phyloP scores from a whole-genome alignment of 2,113 vertebrate species.

The Haemorhous mexicanus region DNA sequence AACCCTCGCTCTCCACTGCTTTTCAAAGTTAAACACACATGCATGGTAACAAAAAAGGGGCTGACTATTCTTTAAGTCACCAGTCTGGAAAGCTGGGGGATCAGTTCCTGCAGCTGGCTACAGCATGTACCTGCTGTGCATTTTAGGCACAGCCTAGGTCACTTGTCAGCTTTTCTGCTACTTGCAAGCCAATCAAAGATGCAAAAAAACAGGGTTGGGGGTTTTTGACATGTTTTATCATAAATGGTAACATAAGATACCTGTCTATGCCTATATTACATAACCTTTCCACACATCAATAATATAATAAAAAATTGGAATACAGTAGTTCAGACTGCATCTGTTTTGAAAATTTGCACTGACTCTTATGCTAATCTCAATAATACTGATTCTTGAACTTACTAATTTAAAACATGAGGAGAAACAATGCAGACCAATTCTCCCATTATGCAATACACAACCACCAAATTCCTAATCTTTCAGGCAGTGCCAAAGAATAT shows the following conservation, averaged over 20 bases:
- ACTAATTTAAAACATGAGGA: background rate
- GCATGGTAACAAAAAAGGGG: background rate
- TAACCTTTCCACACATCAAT: background rate
- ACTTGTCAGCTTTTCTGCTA: background rate
- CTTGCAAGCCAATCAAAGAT: background rate
- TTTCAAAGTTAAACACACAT: background rate
- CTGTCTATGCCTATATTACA: background rate
- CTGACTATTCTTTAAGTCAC: background rate
- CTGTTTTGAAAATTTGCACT: background rate
- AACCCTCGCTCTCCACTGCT: background rate
- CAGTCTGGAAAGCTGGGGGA: background rate
- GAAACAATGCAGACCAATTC: background rate
- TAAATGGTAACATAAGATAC: background rate
- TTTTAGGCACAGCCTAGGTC: background rate
- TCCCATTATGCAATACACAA: background rate
- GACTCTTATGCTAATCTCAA: background rate
- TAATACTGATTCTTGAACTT: background rate
- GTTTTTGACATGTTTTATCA: background rate
- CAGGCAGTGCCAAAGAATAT: background rate
- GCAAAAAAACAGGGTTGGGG: rapidly evolving
- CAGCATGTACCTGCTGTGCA: background rate
- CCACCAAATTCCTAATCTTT: background rate
- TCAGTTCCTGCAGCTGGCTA: background rate
- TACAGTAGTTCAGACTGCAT: background rate
- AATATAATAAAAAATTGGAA: background rate